These are phyloP conservation scores for Polydrusus pterygomalis DNA, from an alignment of 2,888 invertebrate genomes.

Conservation along the genomic window DNA sequence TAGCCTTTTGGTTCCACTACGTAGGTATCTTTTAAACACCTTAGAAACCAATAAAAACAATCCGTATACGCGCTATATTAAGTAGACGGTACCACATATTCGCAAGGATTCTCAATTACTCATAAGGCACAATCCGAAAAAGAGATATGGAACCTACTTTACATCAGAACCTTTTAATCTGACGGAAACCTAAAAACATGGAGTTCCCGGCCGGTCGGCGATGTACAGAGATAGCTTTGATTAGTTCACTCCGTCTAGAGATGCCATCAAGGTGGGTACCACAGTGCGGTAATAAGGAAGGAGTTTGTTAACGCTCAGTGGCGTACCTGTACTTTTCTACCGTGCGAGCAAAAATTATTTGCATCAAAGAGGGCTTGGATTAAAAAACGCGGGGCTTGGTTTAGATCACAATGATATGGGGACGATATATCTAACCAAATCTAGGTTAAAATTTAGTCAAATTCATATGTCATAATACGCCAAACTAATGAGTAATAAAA, in stretches of 20 bases:
- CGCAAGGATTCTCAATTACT: conserved; percentile 39
- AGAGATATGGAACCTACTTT: conserved; percentile 36
- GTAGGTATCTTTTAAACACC: no score
- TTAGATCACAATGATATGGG: no score
- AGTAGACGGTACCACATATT: conserved; percentile 29
- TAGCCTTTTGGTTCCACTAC: no score
- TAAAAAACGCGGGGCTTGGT: no score
- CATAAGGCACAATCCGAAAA: conserved; percentile 45
- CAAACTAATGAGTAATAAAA: no score
- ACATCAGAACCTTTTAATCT: conserved; percentile 57
- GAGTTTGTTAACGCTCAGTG: conserved; percentile 66
- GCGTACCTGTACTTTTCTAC: no score
- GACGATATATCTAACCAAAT: no score
- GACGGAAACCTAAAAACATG: conserved; percentile 60
- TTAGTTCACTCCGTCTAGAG: conserved; percentile 64
- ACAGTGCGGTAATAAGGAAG: conserved; percentile 69
- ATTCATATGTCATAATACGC: no score
- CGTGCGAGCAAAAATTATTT: no score
- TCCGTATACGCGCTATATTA: not conserved
- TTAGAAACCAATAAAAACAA: conserved; percentile 9
- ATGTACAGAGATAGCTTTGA: conserved; percentile 67
- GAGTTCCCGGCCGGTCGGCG: conserved; percentile 63
- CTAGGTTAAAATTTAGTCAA: no score
- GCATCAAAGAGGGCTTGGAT: no score
- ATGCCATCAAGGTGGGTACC: conserved; percentile 67